A percentile compares a stretch with the other conserved stretches of the same genome.
Conservation (phyloP, 2,888 invertebrate genomes). For the Girardia tigrina region DNA sequence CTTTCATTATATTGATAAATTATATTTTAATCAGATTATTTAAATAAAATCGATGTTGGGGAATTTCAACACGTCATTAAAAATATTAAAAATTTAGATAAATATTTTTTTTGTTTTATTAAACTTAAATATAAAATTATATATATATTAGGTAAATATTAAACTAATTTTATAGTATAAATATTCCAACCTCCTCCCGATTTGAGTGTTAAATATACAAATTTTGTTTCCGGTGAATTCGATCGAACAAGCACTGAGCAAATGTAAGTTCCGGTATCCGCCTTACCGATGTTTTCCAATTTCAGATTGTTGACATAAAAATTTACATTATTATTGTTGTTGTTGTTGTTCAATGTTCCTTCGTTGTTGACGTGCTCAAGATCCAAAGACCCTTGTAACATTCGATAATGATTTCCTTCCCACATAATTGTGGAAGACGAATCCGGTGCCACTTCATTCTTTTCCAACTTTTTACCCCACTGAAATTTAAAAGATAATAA, state of each 20-base stretch:
- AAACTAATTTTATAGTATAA: too few relatives aligned
- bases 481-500: neutral
- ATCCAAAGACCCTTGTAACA: neutral
- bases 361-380: too few relatives aligned
- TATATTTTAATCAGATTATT: too few relatives aligned
- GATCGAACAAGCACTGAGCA: neutral
- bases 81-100: too few relatives aligned
- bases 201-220: neutral
- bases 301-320: constrained; percentile 7
- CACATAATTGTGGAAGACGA: neutral
- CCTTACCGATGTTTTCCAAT: constrained; percentile 9
- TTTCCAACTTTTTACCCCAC: neutral
- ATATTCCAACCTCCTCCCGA: neutral
- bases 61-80: too few relatives aligned
- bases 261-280: neutral
- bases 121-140: too few relatives aligned
- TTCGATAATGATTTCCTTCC: neutral
- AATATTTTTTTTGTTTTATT: too few relatives aligned
- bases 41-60: too few relatives aligned
- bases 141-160: too few relatives aligned
- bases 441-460: neutral
- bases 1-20: too few relatives aligned
- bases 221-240: constrained; percentile 9
- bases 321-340: neutral
- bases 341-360: neutral